phyloP scores from a whole-genome alignment of 2,888 invertebrate species.

The Eulithis prunata region DNA sequence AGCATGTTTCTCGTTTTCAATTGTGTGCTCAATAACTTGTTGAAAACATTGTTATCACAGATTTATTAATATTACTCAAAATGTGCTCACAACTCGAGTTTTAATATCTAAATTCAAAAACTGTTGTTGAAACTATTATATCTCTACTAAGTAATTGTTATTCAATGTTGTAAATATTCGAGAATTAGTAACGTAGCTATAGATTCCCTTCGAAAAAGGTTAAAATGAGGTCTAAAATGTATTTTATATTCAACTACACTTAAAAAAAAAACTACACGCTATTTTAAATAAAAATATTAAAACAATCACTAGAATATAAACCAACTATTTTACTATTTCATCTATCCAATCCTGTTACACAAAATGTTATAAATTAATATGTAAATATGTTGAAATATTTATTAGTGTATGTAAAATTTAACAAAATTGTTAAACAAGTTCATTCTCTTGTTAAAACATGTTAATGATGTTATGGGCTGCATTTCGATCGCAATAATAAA shows the following conservation, averaged over 20 bases:
- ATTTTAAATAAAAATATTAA: slow-evolving; percentile 20
- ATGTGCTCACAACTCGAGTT: slow-evolving; percentile 45
- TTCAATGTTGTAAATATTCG: slow-evolving; percentile 45
- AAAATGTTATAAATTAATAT: slow-evolving; percentile 52
- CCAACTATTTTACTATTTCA: slow-evolving; percentile 19
- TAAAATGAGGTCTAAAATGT: slow-evolving; percentile 10
- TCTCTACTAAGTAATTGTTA: slow-evolving; percentile 54
- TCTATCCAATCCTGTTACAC: slow-evolving; percentile 38
- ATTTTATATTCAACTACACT: slow-evolving; percentile 19
- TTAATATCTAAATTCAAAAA: slow-evolving; percentile 47
- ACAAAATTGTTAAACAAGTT: slow-evolving; percentile 14
- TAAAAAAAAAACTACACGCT: slow-evolving; percentile 1
- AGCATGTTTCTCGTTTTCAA: slow-evolving; percentile 35
- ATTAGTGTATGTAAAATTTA: slow-evolving; percentile 40
- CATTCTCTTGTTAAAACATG: slow-evolving; percentile 4
- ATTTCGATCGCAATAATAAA: not conserved
- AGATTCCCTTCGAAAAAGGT: slow-evolving; percentile 16
- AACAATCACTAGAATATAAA: slow-evolving; percentile 1
- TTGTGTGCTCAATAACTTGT: slow-evolving; percentile 21
- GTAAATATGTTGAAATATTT: slow-evolving; percentile 73
- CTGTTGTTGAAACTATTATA: slow-evolving; percentile 49
- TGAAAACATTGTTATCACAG: slow-evolving; percentile 24
- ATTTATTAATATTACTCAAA: slow-evolving; percentile 23
- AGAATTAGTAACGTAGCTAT: slow-evolving; percentile 30
- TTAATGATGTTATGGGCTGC: not conserved